A percentile compares a stretch with the other conserved stretches of the same genome.
These are phyloP conservation scores for Thymelicus acteon DNA, from an alignment of 2,888 invertebrate species.

Conservation along the genomic window DNA sequence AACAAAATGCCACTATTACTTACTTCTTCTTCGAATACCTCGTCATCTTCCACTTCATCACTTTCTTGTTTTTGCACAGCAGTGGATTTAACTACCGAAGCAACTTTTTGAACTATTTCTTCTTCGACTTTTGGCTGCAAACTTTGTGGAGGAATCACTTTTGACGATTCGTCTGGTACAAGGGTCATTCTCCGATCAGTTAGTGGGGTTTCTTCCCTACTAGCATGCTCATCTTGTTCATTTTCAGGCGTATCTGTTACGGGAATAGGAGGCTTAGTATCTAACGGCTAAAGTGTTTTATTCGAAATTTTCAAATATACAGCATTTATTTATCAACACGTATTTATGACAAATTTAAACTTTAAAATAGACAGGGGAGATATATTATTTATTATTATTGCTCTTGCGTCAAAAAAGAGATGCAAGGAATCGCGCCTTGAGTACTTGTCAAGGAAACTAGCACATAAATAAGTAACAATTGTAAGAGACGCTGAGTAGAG, in stretches of 20 bases:
- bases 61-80: slow-evolving; percentile 54
- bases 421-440: not conserved
- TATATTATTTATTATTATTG: too few species aligned
- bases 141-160: slow-evolving; percentile 51
- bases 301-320: slow-evolving; percentile 15
- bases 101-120: slow-evolving; percentile 46
- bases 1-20: slow-evolving; percentile 33
- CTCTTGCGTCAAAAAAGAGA: not conserved
- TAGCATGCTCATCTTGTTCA: slow-evolving; percentile 54
- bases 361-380: not conserved
- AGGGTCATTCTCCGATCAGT: slow-evolving; percentile 77
- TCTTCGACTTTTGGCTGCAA: slow-evolving; percentile 34
- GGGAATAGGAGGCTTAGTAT: slow-evolving; percentile 46
- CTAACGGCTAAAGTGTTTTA: slow-evolving; percentile 20
- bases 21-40: slow-evolving; percentile 43
- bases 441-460: not conserved
- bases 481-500: slow-evolving; percentile 8
- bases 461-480: slow-evolving; percentile 5
- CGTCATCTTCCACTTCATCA: slow-evolving; percentile 59
- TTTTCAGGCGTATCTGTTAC: slow-evolving; percentile 63
- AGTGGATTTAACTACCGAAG: slow-evolving; percentile 51
- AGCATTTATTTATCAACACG: not conserved
- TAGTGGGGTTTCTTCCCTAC: slow-evolving; percentile 66
- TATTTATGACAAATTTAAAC: not conserved
- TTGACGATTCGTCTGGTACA: slow-evolving; percentile 59